Conservation (phyloP, 2,113 vertebrate genomes). For the Strigops habroptila region DNA sequence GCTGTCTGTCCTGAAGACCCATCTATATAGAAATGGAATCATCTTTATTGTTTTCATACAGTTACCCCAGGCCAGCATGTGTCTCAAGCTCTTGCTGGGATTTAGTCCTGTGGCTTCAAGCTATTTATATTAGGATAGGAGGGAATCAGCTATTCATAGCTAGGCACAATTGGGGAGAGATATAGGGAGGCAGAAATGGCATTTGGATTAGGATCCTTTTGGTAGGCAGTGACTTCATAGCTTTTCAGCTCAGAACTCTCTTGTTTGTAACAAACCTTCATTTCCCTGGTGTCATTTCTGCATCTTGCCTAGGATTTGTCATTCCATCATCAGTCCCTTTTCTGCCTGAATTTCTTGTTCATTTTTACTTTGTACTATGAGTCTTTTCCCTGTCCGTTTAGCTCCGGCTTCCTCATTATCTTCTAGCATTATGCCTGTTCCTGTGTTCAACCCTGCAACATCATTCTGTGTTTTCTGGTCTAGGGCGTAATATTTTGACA, state of each 20-base stretch:
- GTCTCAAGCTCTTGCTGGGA: constrained; percentile 39
- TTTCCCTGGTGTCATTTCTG: background rate
- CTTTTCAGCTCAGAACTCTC: background rate
- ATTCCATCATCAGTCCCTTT: background rate
- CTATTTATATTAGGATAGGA: constrained; percentile 65
- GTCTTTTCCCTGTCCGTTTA: background rate
- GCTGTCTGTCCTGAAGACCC: background rate
- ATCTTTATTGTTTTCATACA: background rate
- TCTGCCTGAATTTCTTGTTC: background rate
- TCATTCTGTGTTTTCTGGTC: background rate
- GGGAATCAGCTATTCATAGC: constrained; percentile 56
- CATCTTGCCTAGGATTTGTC: background rate
- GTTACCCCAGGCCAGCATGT: background rate
- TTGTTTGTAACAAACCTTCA: background rate
- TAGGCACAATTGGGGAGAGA: background rate
- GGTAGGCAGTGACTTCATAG: background rate
- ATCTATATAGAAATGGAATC: background rate
- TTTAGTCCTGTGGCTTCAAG: constrained; percentile 51
- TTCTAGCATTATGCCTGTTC: background rate
- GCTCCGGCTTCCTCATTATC: background rate
- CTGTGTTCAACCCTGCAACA: background rate
- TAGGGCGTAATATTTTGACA: background rate
- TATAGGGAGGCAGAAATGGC: background rate
- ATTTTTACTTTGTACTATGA: background rate
- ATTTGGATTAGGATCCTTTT: background rate